phyloP scores from a whole-genome alignment of 2,797 vertebrate genomes.

The Parotocinclus haroldoi region DNA sequence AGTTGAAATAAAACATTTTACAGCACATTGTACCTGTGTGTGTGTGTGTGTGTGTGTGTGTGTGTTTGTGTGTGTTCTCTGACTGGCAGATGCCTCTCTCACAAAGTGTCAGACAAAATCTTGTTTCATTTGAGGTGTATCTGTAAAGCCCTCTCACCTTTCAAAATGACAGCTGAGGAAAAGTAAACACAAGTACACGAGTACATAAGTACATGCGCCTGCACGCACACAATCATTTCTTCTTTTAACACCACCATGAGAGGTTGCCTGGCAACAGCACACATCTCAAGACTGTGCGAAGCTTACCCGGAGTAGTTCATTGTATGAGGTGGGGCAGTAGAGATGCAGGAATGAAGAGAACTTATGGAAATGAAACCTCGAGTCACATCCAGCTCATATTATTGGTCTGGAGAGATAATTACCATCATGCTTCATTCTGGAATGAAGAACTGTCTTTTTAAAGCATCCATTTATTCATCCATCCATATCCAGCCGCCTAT shows the following conservation, averaged over 20 bases:
- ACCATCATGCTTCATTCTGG: background rate
- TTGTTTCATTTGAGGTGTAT: constrained; percentile 4
- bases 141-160: constrained; percentile 38
- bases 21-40: background rate
- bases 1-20: too few relatives aligned
- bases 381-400: background rate
- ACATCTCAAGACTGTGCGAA: constrained; percentile 69
- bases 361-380: constrained; percentile 18
- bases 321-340: constrained; percentile 39
- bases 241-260: constrained; percentile 23
- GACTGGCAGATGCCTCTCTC: background rate
- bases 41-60: constrained; percentile 6
- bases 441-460: too few relatives aligned
- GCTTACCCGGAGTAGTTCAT: constrained; percentile 59
- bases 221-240: constrained; percentile 6
- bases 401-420: background rate
- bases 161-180: constrained; percentile 36
- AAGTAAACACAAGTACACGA: constrained; percentile 26
- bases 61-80: background rate
- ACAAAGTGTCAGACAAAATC: constrained; percentile 5
- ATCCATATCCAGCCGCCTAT: background rate
- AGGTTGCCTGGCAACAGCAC: constrained; percentile 74
- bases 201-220: constrained; percentile 3
- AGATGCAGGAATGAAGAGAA: constrained; percentile 15
- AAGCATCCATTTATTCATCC: too few relatives aligned